These are phyloP conservation scores for Hydrotaea diabolus DNA, from an alignment of 2,888 invertebrate genomes.

Conservation along the genomic window DNA sequence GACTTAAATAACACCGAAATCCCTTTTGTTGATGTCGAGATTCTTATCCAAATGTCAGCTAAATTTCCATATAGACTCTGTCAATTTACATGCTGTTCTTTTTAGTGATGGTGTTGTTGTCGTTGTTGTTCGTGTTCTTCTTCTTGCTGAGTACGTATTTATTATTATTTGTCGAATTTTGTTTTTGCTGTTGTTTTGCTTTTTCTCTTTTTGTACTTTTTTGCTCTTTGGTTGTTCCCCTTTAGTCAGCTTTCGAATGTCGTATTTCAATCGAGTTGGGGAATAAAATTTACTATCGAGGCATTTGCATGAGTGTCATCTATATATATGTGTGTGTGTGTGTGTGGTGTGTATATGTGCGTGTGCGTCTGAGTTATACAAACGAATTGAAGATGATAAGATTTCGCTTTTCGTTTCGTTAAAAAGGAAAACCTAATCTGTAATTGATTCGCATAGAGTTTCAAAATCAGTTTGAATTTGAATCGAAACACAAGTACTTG, in stretches of 20 bases:
- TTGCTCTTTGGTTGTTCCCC: background rate
- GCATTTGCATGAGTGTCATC: conserved; percentile 1
- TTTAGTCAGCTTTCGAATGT: background rate
- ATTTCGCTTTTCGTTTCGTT: conserved; percentile 44
- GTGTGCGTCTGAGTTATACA: conserved; percentile 24
- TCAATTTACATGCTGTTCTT: background rate
- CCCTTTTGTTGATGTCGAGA: conserved; percentile 25
- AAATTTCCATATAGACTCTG: conserved; percentile 40
- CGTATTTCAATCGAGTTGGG: conserved; percentile 26
- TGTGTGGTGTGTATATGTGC: background rate
- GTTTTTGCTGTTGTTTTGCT: background rate
- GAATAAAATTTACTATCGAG: conserved; percentile 49
- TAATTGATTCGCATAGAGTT: conserved; percentile 66
- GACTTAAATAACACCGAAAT: conserved; percentile 20
- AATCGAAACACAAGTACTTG: conserved; percentile 30
- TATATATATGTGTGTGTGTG: background rate
- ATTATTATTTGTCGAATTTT: conserved; percentile 23
- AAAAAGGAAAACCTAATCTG: conserved; percentile 56
- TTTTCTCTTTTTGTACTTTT: background rate
- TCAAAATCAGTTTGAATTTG: conserved; percentile 54
- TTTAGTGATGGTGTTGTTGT: background rate
- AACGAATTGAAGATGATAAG: conserved; percentile 47
- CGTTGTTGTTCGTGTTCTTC: conserved; percentile 6
- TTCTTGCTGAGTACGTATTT: background rate
- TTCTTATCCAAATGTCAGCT: conserved; percentile 31